Evolutionary conservation across 2,888 invertebrate species (phyloP), one percentile per base, ranked within the genome.

Genomic region (Coremacera marginata): DNA sequence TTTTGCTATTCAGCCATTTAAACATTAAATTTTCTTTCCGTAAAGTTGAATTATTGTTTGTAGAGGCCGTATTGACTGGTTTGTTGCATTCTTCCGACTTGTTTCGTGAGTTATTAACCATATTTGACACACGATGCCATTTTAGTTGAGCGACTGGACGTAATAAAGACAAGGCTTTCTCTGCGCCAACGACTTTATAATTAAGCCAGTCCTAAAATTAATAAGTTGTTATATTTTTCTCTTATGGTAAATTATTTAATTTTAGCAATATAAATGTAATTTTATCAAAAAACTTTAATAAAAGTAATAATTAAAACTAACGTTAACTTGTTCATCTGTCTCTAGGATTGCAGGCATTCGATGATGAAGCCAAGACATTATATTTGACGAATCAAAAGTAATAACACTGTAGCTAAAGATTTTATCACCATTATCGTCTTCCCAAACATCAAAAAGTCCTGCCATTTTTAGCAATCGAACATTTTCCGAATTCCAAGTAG

Each of bases 281-380:
- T 7, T 37, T 8, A 37, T 7, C 5, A 44, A 0, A 27, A 44
- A 52, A n/a, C n/a, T n/a, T n/a, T n/a, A n/a, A n/a, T n/a, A 16
- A 3, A 34, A 16, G 3, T 8, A 34, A 63, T 8, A 31, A 9
- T 3, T 16, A 8, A 19, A 65, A 86, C 89, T 85, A 83, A 94
- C 94, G 83, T 91, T 87, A 80, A 94, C 91, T 87, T 93, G 91
- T 83, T 93, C 90, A 55, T 94, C 92, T 49, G 91, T 92, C 76
- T 93, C 92, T 63, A 96, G 90, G 83, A 96, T 91, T n/a, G 95
- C 94, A 76, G 96, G 96, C 92, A 94, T 93, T 84, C 96, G 91
- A 83, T 95, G 93, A 89, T 96, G 96, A 71, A 96, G 89, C 94
- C 94, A 94, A 49, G 92, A 90, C 80, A 95, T 87, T 19, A 92